Base-by-base conservation (phyloP, 2,888 invertebrate genomes). In the Spialia ferax region DNA sequence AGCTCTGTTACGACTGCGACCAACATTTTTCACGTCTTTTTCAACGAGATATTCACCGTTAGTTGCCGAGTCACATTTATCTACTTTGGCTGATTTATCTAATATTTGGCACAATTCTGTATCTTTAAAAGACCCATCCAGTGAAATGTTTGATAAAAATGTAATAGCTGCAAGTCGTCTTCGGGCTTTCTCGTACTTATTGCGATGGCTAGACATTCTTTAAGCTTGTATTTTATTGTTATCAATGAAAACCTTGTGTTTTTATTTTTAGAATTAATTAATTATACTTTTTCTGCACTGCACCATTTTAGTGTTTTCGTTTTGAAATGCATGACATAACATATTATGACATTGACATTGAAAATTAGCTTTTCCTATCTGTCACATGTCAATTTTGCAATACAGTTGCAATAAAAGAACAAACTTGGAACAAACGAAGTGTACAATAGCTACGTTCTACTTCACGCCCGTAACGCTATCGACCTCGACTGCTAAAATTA, bases 91-190 rank as follows among this genome's bases (percentile, higher is more conserved):
- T 38, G 79, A 70, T 71, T 85, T 75, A 75, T 85, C 85, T 42
- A 78, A 74, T 72, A 83, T 74, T 70, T 86, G 83, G 65, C 80
- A 76, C 69, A 87, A 71, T 73, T 87, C 95, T 70, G 96, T 96
- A 85, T 97, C 96, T 84, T 95, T 95, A 88, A 97, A 96, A 77
- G 96, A 97, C 75, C 99, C 99, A 94, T 99, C 98, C 73, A 99
- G 94, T 72, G 99, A 98, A 85, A 99, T 99, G 93, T 99, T 99
- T 64, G 98, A 97, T 78, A 99, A 95, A 94, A 99, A 99, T 83
- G 98, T 97, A 82, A 98, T 95, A 77, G 99, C 99, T 84, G 98
- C 98, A 79, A 98, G 95, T 88, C 98, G 96, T 91, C 98, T 95
- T 84, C 97, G 95, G 81, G 97, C 97, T 91, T 96, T 96, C 81